phyloP scores from a whole-genome alignment of 2,113 vertebrate species.

The Megaceryle torquata region DNA sequence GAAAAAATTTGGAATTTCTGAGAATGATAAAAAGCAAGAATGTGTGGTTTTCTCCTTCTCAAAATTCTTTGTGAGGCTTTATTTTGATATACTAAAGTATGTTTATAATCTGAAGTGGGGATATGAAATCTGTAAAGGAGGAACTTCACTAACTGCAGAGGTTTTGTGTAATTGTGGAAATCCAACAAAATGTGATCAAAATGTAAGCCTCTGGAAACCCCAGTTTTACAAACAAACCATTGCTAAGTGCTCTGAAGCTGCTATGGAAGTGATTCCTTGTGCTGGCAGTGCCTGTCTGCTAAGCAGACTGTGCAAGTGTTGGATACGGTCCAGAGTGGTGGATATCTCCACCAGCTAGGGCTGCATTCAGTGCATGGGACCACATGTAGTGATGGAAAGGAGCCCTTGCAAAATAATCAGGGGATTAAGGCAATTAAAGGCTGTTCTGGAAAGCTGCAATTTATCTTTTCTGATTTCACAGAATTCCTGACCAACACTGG shows the following conservation, averaged over 20 bases:
- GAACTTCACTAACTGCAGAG: background rate
- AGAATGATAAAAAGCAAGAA: background rate
- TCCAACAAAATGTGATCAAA: background rate
- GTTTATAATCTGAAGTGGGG: background rate
- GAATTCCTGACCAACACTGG: background rate
- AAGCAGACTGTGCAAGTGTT: background rate
- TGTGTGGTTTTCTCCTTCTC: fast-evolving
- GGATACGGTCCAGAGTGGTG: fast-evolving
- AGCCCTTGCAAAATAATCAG: background rate
- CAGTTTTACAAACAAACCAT: fast-evolving
- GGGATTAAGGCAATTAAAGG: background rate
- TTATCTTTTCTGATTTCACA: background rate
- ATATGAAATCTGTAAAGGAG: background rate
- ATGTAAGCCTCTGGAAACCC: background rate
- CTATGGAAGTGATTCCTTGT: background rate
- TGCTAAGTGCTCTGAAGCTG: background rate
- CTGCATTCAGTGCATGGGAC: background rate
- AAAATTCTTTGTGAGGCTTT: background rate
- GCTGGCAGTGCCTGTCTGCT: background rate
- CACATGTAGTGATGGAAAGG: background rate
- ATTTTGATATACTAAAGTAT: background rate
- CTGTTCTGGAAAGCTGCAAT: background rate
- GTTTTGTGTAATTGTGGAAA: background rate
- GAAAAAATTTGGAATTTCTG: background rate
- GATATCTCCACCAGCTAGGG: background rate